Evolutionary conservation across 2,797 vertebrate genomes (phyloP), one percentile per base, ranked within the genome.

Genomic region (Crocidura indochinensis): DNA sequence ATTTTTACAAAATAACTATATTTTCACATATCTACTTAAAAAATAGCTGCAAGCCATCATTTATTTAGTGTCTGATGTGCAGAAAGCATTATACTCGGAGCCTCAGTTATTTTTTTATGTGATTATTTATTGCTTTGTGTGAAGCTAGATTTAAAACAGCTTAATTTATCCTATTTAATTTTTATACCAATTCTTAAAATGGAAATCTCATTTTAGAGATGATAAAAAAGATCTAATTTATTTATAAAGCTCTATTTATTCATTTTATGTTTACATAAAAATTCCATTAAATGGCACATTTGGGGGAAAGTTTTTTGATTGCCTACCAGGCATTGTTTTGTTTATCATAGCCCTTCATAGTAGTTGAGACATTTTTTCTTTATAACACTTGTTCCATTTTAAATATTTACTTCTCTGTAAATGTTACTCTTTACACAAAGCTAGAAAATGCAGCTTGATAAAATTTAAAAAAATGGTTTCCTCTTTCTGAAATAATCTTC

Each of bases 131-230:
- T 86, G 26, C 11, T 60, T 80, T 73, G 2, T 75, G 91, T 74
- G 19, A 91, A 92, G 84, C 1, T 68, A 19, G 20, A 74, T 81
- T 88, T 88, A 80, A 90, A 47, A 22, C 10, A 49, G 7, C 38
- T 83, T 89, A 74, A 69, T 67, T 85, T 68, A 93, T 77, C 38
- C 29, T 85, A 14, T 75, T 51, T 85, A 78, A 78, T 93, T 93
- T 92, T 85, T 12, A 64, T 22, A 73, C 24, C 3, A 71, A 62
- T 22, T 74, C 51, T 79, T 69, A 79, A 94, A 85, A 75, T 73
- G 44, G 46, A 92, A 90, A 47, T 85, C 20, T 83, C 69, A 29
- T 80, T 91, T 80, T 93, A 80, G 12, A 44, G n/a, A 26, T 87
- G 38, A 90, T 86, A 60, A 87, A 76, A 76, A 87, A 87, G 2